Evolutionary conservation across 2,888 invertebrate genomes (phyloP).

Genomic region (Eupithecia subumbrata): DNA sequence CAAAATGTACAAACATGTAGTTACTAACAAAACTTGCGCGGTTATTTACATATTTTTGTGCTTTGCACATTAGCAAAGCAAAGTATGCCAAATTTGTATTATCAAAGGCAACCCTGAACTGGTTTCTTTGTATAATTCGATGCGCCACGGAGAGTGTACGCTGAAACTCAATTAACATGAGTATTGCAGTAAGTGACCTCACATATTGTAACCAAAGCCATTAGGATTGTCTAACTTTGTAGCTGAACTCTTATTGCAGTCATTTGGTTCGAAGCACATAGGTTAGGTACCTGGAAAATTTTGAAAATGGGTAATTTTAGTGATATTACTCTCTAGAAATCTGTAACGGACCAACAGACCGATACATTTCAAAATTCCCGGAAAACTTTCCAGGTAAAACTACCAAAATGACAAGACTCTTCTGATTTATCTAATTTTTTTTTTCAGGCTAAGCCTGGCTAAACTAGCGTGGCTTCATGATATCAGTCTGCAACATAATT

Average conservation of each 20-base stretch:
- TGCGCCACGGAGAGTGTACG: slow-evolving; percentile 56
- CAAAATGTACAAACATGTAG: not conserved
- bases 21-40: slow-evolving; percentile 25
- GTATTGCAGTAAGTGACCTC: slow-evolving; percentile 56
- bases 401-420: not conserved
- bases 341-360: too few relatives aligned
- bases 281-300: too few relatives aligned
- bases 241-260: not conserved
- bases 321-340: too few relatives aligned
- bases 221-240: not conserved
- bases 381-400: too few relatives aligned
- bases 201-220: slow-evolving; percentile 35
- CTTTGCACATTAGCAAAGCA: slow-evolving; percentile 43
- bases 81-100: slow-evolving; percentile 50
- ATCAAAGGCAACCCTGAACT: slow-evolving; percentile 53
- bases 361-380: too few relatives aligned
- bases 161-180: slow-evolving; percentile 61
- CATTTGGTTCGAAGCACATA: too few relatives aligned
- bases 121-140: slow-evolving; percentile 58
- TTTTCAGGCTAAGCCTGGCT: not conserved
- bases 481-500: not conserved
- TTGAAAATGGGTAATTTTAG: too few relatives aligned
- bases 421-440: not conserved
- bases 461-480: not conserved
- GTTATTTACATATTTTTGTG: slow-evolving; percentile 31